These are phyloP conservation scores for Vombatus ursinus DNA, from an alignment of 2,113 vertebrate genomes.

Conservation along the genomic window DNA sequence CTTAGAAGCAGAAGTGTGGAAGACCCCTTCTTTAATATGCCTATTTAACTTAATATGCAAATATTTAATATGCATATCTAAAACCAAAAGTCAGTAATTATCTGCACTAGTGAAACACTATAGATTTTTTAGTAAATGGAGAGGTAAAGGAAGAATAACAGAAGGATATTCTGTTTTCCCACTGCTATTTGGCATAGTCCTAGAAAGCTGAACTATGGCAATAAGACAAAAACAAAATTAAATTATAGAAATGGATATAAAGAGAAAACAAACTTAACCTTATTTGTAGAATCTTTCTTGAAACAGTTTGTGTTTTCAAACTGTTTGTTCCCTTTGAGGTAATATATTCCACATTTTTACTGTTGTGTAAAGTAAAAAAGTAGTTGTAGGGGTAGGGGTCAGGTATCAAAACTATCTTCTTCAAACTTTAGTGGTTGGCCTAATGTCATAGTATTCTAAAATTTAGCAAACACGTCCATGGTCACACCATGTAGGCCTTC, in stretches of 20 bases:
- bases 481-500: neutral
- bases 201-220: neutral
- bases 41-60: neutral
- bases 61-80: neutral
- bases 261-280: neutral
- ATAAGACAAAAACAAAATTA: neutral
- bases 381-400: neutral
- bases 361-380: neutral
- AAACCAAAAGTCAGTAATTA: neutral
- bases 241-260: neutral
- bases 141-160: neutral
- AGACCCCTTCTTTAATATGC: neutral
- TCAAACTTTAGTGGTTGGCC: neutral
- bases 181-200: neutral
- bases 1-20: neutral
- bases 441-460: neutral
- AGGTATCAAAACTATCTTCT: neutral
- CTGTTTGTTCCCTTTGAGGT: neutral
- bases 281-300: neutral
- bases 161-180: neutral
- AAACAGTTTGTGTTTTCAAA: neutral
- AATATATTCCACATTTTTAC: neutral
- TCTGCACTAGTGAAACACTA: neutral
- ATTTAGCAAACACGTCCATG: neutral
- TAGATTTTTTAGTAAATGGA: neutral